phyloP scores from a whole-genome alignment of 1,140 invertebrate species.

The Drosophila serrata region DNA sequence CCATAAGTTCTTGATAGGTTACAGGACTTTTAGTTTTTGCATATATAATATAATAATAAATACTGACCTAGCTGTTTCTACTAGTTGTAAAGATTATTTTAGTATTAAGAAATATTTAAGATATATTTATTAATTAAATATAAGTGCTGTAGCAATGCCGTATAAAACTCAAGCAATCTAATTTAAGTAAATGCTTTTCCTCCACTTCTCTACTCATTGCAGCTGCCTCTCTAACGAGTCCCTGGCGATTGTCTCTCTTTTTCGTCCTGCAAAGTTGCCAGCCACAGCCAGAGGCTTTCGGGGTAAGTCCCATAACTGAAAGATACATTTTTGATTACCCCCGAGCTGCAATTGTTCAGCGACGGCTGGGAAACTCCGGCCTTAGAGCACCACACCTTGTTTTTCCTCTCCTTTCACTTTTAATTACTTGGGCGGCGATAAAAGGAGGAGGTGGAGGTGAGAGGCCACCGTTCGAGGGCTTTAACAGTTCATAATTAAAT shows the following conservation, averaged over 20 bases:
- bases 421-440: conserved; percentile 60
- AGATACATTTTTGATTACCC: conserved; percentile 77
- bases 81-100: neutral
- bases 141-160: neutral
- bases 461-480: conserved; percentile 17
- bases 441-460: neutral
- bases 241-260: conserved; percentile 46
- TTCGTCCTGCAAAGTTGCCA: conserved; percentile 2
- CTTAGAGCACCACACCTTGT: conserved; percentile 25
- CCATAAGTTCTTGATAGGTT: no score
- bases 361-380: conserved; percentile 16
- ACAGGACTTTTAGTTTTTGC: no score
- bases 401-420: conserved; percentile 53
- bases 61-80: no score
- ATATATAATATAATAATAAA: neutral
- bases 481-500: conserved; percentile 77
- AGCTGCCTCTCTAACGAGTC: conserved; percentile 70
- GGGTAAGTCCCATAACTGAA: conserved; percentile 62
- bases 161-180: conserved; percentile 39
- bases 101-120: neutral
- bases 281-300: conserved; percentile 15
- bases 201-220: conserved; percentile 52
- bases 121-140: neutral
- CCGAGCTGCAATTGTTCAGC: conserved; percentile 54
- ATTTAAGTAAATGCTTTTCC: conserved; percentile 71